These are phyloP conservation scores for Philypnodon macrostomus DNA, from an alignment of 2,797 vertebrate species.

Conservation along the genomic window DNA sequence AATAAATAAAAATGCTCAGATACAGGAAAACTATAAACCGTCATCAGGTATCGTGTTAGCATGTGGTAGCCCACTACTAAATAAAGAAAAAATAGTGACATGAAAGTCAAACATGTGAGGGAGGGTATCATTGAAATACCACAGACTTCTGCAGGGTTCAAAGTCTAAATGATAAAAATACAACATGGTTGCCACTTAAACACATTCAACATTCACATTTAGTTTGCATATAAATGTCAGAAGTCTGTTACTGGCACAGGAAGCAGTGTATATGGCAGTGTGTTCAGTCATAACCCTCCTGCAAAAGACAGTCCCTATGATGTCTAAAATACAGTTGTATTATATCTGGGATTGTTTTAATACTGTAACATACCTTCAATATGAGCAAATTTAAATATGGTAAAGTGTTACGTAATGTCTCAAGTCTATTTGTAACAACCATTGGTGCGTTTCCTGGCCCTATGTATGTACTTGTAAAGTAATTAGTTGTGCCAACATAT, in stretches of 20 bases:
- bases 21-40: conserved; percentile 10
- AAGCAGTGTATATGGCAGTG: conserved; percentile 70
- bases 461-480: too few species aligned
- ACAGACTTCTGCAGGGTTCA: too few species aligned
- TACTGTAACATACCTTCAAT: too few species aligned
- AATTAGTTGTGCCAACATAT: conserved; percentile 16
- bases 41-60: conserved; percentile 18
- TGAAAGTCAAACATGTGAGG: conserved; percentile 16
- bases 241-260: conserved; percentile 68
- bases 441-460: too few species aligned
- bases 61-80: conserved; percentile 19
- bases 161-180: conserved; percentile 47
- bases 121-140: conserved; percentile 30
- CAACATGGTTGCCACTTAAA: conserved; percentile 47
- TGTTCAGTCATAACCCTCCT: conserved; percentile 65
- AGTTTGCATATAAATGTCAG: conserved; percentile 80
- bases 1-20: too few species aligned
- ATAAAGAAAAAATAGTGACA: conserved; percentile 1
- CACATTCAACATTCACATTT: conserved; percentile 70
- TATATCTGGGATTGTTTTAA: conserved; percentile 3
- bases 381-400: too few species aligned
- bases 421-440: too few species aligned
- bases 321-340: conserved; percentile 4
- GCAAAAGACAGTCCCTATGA: conserved; percentile 53
- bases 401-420: too few species aligned